Conservation (phyloP, 2,797 vertebrate species). For the Diceros bicornis region DNA sequence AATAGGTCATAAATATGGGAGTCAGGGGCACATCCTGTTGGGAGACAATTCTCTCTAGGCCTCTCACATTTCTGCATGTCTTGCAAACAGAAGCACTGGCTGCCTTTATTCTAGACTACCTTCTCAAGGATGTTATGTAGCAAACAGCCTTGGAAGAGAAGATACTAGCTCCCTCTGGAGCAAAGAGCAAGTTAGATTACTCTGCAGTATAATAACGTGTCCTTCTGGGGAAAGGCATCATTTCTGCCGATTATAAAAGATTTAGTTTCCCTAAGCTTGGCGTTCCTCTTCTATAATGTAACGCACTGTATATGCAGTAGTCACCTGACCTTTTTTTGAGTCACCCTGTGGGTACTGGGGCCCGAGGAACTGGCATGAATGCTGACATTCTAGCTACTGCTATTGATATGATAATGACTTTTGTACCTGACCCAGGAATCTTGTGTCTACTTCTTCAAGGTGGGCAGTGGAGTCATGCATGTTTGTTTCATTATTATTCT, state of each 20-base stretch:
- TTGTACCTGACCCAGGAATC: background rate
- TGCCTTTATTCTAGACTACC: background rate
- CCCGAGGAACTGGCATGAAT: background rate
- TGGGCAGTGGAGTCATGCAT: background rate
- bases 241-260: background rate
- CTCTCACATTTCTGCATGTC: background rate
- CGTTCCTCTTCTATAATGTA: background rate
- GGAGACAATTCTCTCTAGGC: background rate
- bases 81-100: conserved; percentile 24
- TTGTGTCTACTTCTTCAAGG: background rate
- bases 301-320: background rate
- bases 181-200: background rate
- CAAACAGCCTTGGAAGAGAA: background rate
- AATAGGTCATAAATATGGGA: background rate
- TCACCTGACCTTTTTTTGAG: background rate
- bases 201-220: background rate
- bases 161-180: background rate
- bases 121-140: background rate
- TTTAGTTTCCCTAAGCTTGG: background rate
- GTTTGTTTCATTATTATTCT: conserved; percentile 26
- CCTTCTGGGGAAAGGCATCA: background rate
- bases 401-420: background rate
- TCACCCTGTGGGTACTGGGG: background rate
- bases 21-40: background rate
- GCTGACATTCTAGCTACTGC: background rate